phyloP scores from a whole-genome alignment of 2,888 invertebrate genomes.

The Protonemura montana region DNA sequence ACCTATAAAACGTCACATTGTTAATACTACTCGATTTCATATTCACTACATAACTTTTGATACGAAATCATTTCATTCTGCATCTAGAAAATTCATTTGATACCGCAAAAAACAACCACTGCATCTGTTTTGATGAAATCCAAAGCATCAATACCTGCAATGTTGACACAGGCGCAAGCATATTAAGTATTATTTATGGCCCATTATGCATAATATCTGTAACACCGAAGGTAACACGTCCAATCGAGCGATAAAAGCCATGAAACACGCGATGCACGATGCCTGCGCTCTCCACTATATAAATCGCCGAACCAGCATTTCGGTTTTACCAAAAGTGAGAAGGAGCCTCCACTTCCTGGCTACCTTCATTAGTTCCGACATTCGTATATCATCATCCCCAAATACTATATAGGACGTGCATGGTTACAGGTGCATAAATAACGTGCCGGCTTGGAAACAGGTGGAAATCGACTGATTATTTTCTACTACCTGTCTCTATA shows the following conservation, averaged over 20 bases:
- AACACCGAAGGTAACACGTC: not conserved
- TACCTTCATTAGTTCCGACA: constrained; percentile 30
- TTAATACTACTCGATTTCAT: no score
- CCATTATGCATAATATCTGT: not conserved
- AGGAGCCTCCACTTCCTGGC: not conserved
- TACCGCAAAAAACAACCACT: not conserved
- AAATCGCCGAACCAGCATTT: no score
- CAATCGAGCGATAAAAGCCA: not conserved
- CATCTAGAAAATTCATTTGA: no score
- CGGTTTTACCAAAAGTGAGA: not conserved
- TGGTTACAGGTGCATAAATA: constrained; percentile 16
- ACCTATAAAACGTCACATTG: no score
- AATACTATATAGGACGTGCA: not conserved
- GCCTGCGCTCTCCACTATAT: no score
- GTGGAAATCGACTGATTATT: not conserved
- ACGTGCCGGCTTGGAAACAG: not conserved
- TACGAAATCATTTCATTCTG: no score
- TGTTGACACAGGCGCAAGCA: not conserved
- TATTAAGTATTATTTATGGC: not conserved
- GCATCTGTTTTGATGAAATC: not conserved
- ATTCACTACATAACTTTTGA: no score
- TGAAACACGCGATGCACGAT: not conserved
- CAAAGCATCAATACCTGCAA: not conserved
- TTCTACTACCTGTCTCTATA: not conserved
- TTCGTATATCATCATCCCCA: constrained; percentile 1